These are phyloP conservation scores for Leptosomus discolor DNA, from an alignment of 2,113 vertebrate genomes.

Conservation along the genomic window DNA sequence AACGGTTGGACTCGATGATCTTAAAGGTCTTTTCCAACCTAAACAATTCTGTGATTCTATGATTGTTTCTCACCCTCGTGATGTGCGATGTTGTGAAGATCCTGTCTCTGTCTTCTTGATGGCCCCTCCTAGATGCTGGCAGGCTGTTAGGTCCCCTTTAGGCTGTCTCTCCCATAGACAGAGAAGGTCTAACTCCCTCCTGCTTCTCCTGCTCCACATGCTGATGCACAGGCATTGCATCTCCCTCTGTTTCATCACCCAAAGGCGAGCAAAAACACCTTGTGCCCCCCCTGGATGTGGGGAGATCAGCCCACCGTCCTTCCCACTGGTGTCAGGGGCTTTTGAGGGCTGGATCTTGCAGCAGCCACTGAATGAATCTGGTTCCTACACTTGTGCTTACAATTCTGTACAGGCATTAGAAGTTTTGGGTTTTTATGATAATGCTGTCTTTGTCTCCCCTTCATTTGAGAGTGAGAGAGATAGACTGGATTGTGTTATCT, in stretches of 20 bases:
- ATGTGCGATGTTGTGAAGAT: neutral
- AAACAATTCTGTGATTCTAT: neutral
- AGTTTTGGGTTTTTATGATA: neutral
- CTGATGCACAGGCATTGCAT: neutral
- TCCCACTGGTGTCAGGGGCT: neutral
- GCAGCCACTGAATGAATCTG: neutral
- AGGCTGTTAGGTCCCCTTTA: neutral
- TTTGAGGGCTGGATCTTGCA: neutral
- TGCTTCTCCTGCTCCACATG: neutral
- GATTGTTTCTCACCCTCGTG: neutral
- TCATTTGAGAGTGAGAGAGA: neutral
- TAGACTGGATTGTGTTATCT: neutral
- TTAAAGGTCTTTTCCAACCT: neutral
- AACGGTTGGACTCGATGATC: neutral
- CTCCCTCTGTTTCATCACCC: neutral
- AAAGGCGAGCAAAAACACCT: neutral
- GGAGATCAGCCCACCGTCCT: neutral
- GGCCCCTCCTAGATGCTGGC: neutral
- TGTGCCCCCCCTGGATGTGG: accelerated
- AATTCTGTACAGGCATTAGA: neutral
- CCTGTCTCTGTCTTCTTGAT: neutral
- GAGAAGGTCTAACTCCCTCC: neutral
- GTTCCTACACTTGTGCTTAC: neutral
- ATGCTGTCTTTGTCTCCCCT: neutral
- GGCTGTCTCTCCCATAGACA: neutral